phyloP scores from a whole-genome alignment of 2,888 invertebrate species.

The Colostygia pectinataria region DNA sequence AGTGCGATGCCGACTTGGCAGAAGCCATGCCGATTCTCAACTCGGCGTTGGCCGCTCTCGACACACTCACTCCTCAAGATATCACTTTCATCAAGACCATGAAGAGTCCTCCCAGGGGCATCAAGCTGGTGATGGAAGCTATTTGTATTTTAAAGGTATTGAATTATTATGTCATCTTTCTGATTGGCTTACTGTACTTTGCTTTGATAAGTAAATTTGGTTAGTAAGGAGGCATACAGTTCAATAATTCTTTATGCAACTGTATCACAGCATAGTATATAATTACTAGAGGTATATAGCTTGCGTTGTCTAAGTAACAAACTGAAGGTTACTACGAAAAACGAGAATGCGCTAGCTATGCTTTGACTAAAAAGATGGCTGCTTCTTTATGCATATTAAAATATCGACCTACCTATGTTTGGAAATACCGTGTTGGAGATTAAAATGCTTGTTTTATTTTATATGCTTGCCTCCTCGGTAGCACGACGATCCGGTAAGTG shows the following conservation, averaged over 20 bases:
- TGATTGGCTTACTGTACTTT: no score
- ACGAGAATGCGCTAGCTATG: constrained; percentile 3
- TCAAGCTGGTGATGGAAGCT: constrained; percentile 96
- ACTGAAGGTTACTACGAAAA: constrained; percentile 3
- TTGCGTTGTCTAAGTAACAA: no score
- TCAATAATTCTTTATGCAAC: no score
- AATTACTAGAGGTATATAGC: no score
- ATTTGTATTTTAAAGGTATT: constrained; percentile 93
- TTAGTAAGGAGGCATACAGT: no score
- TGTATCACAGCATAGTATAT: no score
- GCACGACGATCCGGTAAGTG: constrained; percentile 52
- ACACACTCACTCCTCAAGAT: constrained; percentile 94
- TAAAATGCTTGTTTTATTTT: constrained; percentile 20
- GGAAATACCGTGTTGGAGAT: constrained; percentile 15
- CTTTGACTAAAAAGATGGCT: constrained; percentile 1
- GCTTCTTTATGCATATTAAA: not conserved
- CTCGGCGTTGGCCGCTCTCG: constrained; percentile 92
- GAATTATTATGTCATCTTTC: no score
- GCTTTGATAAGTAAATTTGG: no score
- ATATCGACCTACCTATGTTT: constrained; percentile 4
- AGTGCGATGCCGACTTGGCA: constrained; percentile 95
- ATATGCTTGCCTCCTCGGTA: constrained; percentile 23
- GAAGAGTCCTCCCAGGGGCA: constrained; percentile 96
- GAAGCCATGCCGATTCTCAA: constrained; percentile 96
- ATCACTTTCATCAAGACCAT: constrained; percentile 97